phyloP scores from a whole-genome alignment of 2,797 vertebrate species.

The Aphelocoma californica region DNA sequence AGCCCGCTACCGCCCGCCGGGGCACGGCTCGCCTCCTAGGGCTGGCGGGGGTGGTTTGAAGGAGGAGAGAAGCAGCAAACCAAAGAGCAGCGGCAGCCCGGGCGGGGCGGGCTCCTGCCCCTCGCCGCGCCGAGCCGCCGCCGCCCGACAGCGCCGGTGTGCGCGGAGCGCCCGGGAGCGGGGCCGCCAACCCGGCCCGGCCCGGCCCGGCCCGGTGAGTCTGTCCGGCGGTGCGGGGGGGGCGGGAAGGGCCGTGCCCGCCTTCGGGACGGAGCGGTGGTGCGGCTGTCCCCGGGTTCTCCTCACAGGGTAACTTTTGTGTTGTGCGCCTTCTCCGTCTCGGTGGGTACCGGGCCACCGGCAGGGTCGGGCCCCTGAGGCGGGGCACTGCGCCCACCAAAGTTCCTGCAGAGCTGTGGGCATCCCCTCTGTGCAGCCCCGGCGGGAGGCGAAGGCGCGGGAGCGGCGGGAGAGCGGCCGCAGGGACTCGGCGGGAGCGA shows the following conservation, averaged over 20 bases:
- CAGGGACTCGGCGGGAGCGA: background rate
- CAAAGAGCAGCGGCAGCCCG: background rate
- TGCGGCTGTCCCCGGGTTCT: accelerated
- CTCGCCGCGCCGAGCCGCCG: background rate
- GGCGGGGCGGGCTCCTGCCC: constrained; percentile 12
- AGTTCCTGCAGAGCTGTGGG: background rate
- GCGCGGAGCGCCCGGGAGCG: background rate
- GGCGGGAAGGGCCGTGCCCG: background rate
- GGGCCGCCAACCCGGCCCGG: background rate
- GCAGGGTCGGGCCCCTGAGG: background rate
- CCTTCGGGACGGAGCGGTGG: background rate
- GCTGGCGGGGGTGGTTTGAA: background rate
- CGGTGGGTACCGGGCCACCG: accelerated
- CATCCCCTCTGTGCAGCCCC: background rate
- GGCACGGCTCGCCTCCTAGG: background rate
- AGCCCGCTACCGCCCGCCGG: background rate
- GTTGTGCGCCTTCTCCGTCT: background rate
- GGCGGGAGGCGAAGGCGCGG: background rate
- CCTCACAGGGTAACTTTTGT: background rate
- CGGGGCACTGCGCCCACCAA: accelerated
- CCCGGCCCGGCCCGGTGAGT: background rate
- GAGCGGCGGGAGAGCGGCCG: background rate
- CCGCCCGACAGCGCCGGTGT: background rate
- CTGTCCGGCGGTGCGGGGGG: background rate
- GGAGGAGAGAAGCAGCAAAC: background rate